Evolutionary conservation across 2,888 invertebrate genomes (phyloP).

Genomic region (Chymomyza amoena): DNA sequence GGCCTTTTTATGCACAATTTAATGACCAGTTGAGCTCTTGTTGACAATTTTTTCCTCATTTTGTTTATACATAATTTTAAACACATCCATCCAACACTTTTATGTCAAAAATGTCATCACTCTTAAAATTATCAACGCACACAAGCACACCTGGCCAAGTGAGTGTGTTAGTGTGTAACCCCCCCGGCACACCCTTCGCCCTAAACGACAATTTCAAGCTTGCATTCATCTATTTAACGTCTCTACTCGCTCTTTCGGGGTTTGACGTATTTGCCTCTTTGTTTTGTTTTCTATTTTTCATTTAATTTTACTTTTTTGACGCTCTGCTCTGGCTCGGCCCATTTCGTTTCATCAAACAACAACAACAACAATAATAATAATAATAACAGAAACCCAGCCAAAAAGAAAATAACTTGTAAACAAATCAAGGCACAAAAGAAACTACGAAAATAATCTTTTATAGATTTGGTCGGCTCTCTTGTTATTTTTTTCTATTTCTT

Average conservation of each 20-base stretch:
- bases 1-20: background rate
- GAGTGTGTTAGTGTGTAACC: background rate
- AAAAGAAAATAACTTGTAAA: slow-evolving; percentile 71
- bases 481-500: background rate
- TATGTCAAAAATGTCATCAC: slow-evolving; percentile 1
- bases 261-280: slow-evolving; percentile 52
- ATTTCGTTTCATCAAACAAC: slow-evolving; percentile 20
- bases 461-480: slow-evolving; percentile 47
- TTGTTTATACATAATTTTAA: background rate
- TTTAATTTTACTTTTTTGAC: slow-evolving; percentile 38
- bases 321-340: slow-evolving; percentile 16
- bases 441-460: slow-evolving; percentile 72
- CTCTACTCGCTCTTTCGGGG: slow-evolving; percentile 23
- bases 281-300: slow-evolving; percentile 57
- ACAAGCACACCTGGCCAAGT: slow-evolving; percentile 12
- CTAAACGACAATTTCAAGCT: background rate
- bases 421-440: slow-evolving; percentile 71
- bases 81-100: background rate
- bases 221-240: slow-evolving; percentile 19
- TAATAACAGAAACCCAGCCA: slow-evolving; percentile 46
- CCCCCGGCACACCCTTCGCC: background rate
- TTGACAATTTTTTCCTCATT: background rate
- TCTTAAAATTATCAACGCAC: slow-evolving; percentile 12
- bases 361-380: background rate
- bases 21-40: background rate